Conservation (phyloP, 35 echinoderm and acorn worm species). For the Stichopus chloronotus region DNA sequence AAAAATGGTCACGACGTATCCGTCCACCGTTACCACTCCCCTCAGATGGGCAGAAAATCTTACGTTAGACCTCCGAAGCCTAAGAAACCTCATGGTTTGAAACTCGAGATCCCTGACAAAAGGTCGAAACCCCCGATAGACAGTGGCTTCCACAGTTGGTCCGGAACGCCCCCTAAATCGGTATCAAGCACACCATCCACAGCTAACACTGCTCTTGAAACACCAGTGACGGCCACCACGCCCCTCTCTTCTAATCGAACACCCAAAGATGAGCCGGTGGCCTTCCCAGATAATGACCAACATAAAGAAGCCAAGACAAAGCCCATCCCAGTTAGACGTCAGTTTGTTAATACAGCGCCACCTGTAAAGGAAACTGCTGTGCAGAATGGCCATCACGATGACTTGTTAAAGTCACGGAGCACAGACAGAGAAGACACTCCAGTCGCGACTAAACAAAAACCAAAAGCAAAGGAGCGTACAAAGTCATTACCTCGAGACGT, state of each 20-base stretch:
- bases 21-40: slow-evolving; percentile 46
- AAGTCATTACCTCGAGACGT: not conserved
- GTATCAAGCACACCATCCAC: slow-evolving; percentile 35
- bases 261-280: not conserved
- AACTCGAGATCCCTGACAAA: slow-evolving; percentile 29
- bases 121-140: not conserved
- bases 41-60: slow-evolving; percentile 43
- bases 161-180: slow-evolving; percentile 23
- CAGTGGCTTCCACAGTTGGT: slow-evolving; percentile 48
- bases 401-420: not conserved
- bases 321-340: not conserved
- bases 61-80: slow-evolving; percentile 51
- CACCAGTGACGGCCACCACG: not conserved
- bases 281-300: not conserved
- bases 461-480: not conserved
- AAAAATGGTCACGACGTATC: slow-evolving; percentile 19
- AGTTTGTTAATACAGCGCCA: not conserved
- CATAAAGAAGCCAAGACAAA: not conserved
- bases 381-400: not conserved
- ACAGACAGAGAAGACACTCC: too few species aligned
- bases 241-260: not conserved
- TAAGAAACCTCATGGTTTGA: slow-evolving; percentile 54
- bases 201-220: not conserved
- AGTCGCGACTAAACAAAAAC: not conserved
- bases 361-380: too few species aligned